These are phyloP conservation scores for Drosophila pruinosa DNA, from an alignment of 1,140 invertebrate genomes.

Conservation along the genomic window DNA sequence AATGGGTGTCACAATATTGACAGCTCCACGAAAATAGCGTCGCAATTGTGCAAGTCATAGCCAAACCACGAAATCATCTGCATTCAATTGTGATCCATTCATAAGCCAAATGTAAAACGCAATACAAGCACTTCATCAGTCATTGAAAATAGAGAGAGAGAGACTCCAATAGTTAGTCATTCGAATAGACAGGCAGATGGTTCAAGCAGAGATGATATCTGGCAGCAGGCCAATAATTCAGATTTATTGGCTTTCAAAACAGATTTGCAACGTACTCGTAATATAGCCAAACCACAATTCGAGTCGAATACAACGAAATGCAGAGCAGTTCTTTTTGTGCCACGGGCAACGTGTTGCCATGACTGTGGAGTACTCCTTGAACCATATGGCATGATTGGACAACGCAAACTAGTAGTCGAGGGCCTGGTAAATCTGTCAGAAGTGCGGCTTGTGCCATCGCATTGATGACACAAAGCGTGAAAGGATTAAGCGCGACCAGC, in stretches of 20 bases:
- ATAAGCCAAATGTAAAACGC: constrained; percentile 5
- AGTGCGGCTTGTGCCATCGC: constrained; percentile 39
- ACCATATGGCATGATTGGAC: constrained; percentile 59
- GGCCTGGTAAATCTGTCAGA: constrained; percentile 63
- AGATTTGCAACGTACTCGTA: constrained; percentile 58
- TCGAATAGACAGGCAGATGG: not conserved
- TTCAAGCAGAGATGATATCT: not conserved
- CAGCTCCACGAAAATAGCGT: not conserved
- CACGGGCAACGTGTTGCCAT: constrained; percentile 45
- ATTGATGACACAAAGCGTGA: constrained; percentile 71
- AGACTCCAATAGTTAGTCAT: constrained; percentile 12
- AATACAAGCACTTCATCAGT: constrained; percentile 23
- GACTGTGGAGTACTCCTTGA: constrained; percentile 30
- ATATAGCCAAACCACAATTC: constrained; percentile 51
- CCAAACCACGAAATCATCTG: not conserved
- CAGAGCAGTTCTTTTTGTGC: constrained; percentile 29
- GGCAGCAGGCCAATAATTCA: constrained; percentile 68
- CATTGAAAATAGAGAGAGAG: constrained; percentile 22
- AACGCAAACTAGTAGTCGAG: constrained; percentile 16
- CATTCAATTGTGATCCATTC: not conserved
- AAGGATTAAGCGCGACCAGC: constrained; percentile 67
- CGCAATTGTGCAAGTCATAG: not conserved
- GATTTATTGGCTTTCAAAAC: constrained; percentile 81
- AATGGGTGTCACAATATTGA: not conserved
- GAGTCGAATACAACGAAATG: constrained; percentile 53